A percentile compares a stretch with the other conserved stretches of the same genome.
phyloP scores from a whole-genome alignment of 1,140 invertebrate genomes.

The Drosophila serrata region DNA sequence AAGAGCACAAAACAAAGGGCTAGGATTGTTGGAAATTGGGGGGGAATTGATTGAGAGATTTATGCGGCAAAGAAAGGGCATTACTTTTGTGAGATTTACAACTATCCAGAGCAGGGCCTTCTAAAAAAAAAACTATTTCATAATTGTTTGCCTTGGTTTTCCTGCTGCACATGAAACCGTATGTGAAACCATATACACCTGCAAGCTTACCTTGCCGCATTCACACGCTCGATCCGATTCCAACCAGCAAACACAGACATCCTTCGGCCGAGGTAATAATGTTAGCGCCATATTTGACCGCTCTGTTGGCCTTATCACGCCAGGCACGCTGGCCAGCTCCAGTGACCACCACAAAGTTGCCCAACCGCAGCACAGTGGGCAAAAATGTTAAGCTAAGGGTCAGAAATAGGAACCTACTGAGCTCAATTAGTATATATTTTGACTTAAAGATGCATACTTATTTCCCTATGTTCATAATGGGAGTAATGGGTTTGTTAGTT shows the following conservation, averaged over 20 bases:
- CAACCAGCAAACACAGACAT: constrained; percentile 39
- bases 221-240: constrained; percentile 37
- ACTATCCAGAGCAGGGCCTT: neutral
- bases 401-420: neutral
- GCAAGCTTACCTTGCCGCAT: constrained; percentile 29
- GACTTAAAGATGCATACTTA: neutral
- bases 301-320: constrained; percentile 68
- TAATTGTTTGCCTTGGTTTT: constrained; percentile 16
- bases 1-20: constrained; percentile 13
- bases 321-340: constrained; percentile 2
- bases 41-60: constrained; percentile 18
- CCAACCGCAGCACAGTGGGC: constrained; percentile 51
- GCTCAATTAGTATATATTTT: neutral
- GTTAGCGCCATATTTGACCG: constrained; percentile 73
- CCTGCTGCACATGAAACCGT: neutral
- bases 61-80: neutral
- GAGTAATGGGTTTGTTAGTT: no score
- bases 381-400: accelerated
- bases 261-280: constrained; percentile 53
- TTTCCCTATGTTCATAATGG: neutral
- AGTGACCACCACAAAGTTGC: constrained; percentile 62
- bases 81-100: neutral
- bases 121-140: neutral
- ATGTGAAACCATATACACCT: constrained; percentile 7
- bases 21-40: constrained; percentile 9